Conservation (phyloP, 2,113 vertebrate genomes). For the Stegostoma tigrinum region DNA sequence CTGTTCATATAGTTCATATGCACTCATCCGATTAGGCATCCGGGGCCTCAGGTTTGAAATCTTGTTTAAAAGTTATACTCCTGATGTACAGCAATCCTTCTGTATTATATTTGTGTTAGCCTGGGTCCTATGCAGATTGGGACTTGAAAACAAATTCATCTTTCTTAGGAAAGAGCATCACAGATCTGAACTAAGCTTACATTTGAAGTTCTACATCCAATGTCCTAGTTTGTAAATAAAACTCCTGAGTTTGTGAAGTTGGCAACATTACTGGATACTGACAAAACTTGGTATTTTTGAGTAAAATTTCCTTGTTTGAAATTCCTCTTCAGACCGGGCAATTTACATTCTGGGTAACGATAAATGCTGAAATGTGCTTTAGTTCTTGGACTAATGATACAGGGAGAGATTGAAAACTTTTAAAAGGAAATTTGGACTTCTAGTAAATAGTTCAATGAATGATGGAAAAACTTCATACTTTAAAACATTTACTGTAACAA, state of each 20-base stretch:
- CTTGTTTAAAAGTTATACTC: background rate
- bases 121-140: background rate
- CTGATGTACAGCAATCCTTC: background rate
- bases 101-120: background rate
- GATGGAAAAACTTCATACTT: background rate
- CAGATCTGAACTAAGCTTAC: background rate
- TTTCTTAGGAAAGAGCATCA: background rate
- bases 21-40: background rate
- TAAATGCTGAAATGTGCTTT: background rate
- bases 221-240: background rate
- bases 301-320: background rate
- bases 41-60: background rate
- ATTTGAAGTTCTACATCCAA: background rate
- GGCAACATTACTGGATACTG: background rate
- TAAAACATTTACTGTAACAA: background rate
- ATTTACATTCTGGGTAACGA: background rate
- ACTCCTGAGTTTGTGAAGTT: background rate
- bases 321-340: background rate
- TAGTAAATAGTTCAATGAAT: background rate
- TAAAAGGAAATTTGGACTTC: background rate
- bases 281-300: background rate
- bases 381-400: background rate
- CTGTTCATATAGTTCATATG: background rate
- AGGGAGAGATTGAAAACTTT: background rate
- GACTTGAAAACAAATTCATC: background rate